Evolutionary conservation across 2,888 invertebrate species (phyloP).

Genomic region (Cyrtodaria siliqua): DNA sequence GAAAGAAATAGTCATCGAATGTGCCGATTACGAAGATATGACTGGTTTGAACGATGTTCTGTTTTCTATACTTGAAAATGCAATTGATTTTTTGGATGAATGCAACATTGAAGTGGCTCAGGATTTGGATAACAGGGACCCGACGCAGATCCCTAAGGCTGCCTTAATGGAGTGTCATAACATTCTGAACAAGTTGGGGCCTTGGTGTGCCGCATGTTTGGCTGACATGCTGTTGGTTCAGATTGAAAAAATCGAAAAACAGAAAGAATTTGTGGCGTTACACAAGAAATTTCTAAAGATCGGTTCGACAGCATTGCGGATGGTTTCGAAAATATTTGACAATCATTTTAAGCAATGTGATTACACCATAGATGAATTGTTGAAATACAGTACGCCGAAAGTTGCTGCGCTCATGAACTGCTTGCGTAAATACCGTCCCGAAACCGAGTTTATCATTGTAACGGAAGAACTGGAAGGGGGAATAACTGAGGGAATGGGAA

Average conservation of each 20-base stretch:
- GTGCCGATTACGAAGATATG: conserved; percentile 87
- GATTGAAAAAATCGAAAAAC: conserved; percentile 80
- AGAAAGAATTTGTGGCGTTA: conserved; percentile 74
- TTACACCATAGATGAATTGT: conserved; percentile 89
- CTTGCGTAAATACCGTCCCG: conserved; percentile 90
- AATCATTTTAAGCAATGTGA: conserved; percentile 78
- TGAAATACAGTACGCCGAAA: conserved; percentile 93
- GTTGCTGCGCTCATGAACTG: conserved; percentile 92
- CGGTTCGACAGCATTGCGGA: conserved; percentile 83
- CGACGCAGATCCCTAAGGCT: conserved; percentile 89
- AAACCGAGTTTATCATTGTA: conserved; percentile 83
- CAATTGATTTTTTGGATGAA: conserved; percentile 91
- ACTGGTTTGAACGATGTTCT: conserved; percentile 80
- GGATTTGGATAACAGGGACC: conserved; percentile 90
- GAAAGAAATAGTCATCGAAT: conserved; percentile 87
- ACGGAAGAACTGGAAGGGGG: conserved; percentile 62
- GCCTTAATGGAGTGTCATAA: conserved; percentile 83
- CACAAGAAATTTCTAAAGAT: conserved; percentile 82
- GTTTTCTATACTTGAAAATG: conserved; percentile 85
- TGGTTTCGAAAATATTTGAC: conserved; percentile 79
- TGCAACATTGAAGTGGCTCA: conserved; percentile 69
- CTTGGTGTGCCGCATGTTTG: conserved; percentile 92
- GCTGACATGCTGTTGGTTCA: conserved; percentile 81
- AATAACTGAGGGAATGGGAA: conserved; percentile 48
- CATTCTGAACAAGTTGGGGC: conserved; percentile 88